These are phyloP conservation scores for Macroteleia sp. DNA, from an alignment of 2,888 invertebrate genomes.

Conservation along the genomic window DNA sequence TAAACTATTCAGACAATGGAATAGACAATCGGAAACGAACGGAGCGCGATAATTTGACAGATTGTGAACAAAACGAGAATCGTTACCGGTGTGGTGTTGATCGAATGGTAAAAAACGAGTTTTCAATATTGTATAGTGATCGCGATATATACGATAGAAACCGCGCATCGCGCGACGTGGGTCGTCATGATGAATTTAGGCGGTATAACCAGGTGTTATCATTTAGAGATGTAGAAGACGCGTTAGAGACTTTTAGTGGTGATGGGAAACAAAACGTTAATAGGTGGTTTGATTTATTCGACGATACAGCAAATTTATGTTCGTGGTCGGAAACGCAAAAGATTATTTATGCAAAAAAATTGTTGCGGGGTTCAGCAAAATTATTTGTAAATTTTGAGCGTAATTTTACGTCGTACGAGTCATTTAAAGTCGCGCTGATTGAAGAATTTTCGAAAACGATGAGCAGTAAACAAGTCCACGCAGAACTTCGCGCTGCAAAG, in stretches of 20 bases:
- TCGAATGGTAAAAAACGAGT: neutral
- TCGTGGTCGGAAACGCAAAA: no score
- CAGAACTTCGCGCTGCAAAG: no score
- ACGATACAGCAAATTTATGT: no score
- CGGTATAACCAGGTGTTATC: neutral
- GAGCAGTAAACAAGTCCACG: no score
- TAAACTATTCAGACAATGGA: neutral
- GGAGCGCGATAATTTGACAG: slow-evolving; percentile 41
- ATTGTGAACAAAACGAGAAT: slow-evolving; percentile 47
- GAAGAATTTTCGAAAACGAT: no score
- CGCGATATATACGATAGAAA: neutral
- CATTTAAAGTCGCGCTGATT: no score
- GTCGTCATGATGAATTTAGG: neutral
- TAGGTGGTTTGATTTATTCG: slow-evolving; percentile 11
- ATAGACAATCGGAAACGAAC: slow-evolving; percentile 13
- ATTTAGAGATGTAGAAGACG: slow-evolving; percentile 42
- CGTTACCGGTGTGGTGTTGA: slow-evolving; percentile 29
- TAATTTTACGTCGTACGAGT: no score
- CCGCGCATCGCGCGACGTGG: neutral
- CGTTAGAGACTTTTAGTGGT: slow-evolving; percentile 27
- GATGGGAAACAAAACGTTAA: slow-evolving; percentile 18
- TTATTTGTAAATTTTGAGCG: no score
- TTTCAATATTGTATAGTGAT: neutral
- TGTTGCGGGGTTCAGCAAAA: no score
- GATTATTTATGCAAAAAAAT: no score